Evolutionary conservation across 2,113 vertebrate genomes (phyloP).

Genomic region (Chionis minor): DNA sequence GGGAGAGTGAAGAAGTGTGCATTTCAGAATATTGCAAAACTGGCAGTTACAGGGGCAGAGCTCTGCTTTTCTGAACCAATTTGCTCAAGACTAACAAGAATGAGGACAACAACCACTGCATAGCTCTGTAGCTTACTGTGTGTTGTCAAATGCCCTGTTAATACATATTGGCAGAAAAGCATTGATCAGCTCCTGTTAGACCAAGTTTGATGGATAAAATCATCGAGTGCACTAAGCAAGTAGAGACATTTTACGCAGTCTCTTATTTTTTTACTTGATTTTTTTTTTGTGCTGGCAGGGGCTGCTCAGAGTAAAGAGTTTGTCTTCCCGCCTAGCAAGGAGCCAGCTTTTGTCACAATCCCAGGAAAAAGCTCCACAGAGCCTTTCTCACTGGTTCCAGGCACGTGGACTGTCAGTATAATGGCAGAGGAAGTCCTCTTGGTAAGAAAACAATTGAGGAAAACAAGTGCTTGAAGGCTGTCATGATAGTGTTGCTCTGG

Average conservation of each 20-base stretch:
- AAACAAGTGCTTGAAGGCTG: background rate
- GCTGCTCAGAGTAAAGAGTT: constrained; percentile 82
- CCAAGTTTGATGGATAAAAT: background rate
- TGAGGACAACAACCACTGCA: background rate
- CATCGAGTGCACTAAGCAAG: background rate
- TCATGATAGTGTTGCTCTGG: background rate
- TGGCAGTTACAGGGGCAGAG: background rate
- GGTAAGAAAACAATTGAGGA: constrained; percentile 77
- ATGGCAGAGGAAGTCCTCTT: constrained; percentile 85
- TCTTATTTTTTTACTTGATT: background rate
- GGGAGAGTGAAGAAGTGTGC: background rate
- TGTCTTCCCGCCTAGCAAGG: constrained; percentile 81
- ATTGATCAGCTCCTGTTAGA: background rate
- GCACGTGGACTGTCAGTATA: constrained; percentile 85
- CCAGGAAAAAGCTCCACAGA: constrained; percentile 84
- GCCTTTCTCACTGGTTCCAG: constrained; percentile 82
- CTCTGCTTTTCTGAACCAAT: background rate
- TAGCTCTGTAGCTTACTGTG: background rate
- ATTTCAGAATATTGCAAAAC: background rate
- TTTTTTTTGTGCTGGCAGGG: constrained; percentile 68
- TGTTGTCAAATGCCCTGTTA: background rate
- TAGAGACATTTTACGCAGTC: background rate
- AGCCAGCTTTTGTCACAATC: constrained; percentile 87
- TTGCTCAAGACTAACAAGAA: background rate
- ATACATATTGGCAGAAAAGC: background rate